Conservation (phyloP, 2,888 invertebrate genomes). For the Oxystoma pomonae region DNA sequence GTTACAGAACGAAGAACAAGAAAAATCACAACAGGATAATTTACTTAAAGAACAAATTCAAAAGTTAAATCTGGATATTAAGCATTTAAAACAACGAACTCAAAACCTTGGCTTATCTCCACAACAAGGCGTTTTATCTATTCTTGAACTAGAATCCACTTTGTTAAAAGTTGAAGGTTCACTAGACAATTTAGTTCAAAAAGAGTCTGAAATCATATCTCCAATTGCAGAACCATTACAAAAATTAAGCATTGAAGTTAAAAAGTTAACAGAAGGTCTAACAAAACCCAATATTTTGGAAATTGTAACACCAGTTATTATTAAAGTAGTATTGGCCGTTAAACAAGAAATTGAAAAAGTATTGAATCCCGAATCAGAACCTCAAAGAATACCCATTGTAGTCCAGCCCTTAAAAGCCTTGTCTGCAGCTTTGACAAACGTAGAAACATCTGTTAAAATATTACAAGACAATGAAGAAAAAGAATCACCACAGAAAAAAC, state of each 20-base stretch:
- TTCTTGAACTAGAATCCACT: no score
- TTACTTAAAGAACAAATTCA: no score
- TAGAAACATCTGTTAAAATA: background rate
- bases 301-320: constrained; percentile 12
- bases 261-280: constrained; percentile 18
- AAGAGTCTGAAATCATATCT: background rate
- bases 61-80: no score
- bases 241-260: constrained; percentile 19
- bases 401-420: no score
- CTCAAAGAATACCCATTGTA: background rate
- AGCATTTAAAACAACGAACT: no score
- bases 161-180: no score
- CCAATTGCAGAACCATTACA: constrained; percentile 19
- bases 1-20: no score
- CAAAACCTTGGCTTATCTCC: no score
- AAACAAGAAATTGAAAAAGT: constrained; percentile 8
- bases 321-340: constrained; percentile 11
- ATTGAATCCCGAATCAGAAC: background rate
- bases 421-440: no score
- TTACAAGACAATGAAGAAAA: no score
- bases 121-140: no score
- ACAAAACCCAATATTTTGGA: constrained; percentile 12
- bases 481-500: background rate
- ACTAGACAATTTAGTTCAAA: background rate
- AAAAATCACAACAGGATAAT: no score